Base-by-base conservation (phyloP, 1,140 invertebrate species). In the Alviniconcha marisindica region DNA sequence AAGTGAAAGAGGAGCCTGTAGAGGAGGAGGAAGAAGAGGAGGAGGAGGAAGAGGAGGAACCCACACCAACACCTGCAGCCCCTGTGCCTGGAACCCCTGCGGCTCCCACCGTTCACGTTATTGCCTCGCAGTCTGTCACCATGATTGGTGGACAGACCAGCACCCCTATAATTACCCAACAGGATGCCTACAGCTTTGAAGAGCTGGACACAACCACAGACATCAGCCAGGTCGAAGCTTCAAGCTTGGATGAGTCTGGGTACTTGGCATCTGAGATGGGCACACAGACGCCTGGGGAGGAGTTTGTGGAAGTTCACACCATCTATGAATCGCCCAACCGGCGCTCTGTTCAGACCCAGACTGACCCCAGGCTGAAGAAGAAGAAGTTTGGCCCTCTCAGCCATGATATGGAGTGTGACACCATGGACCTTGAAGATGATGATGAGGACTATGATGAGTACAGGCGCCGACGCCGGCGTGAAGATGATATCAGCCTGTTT, bases 251-350 rank as follows among this genome's bases (percentile, higher is more conserved):
- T 12, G 83, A 77, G 15, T 69, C 83, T 63, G 44, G 80, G n/a
- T 78, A 82, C 36, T 66, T 78, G 12, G 73, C 77, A 54, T 74
- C 82, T 42, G 83, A 71, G 14, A 86, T 87, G 77, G 87, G 85
- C 56, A 89, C 88, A 21, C 89, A 90, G 84, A 90, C 89, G 5
- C 87, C 87, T 44, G 85, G 87, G 40, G 84, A 86, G 28, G 84
- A 87, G 33, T 92, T 92, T 89, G 87, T 92, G n/a, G 91, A 92
- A 78, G 90, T 92, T n/a, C 89, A 91, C 48, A 88, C 88, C 2
- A 89, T 92, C 69, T 87, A 81, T 80, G 91, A 90, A 74, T 86
- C 88, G 28, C 84, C 88, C 42, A 90, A 88, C 40, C 88, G 88
- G 74, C 87, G 91, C 79, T 90, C 91, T 54, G 91, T 92, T 1